Conservation (phyloP, 2,113 vertebrate genomes). For the Ploceus nigricollis region DNA sequence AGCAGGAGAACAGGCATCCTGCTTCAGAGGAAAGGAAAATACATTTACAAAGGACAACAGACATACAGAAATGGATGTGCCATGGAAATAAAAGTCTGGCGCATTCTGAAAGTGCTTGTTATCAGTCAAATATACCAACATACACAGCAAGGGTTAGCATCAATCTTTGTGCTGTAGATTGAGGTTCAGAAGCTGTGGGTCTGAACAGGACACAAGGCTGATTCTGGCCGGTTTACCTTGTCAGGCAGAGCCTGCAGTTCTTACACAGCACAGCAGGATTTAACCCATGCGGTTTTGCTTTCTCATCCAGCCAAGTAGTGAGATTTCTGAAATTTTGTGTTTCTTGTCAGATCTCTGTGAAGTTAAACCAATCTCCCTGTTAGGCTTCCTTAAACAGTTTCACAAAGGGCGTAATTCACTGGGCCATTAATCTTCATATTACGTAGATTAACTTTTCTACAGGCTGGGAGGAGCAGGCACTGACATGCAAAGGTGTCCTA, state of each 20-base stretch:
- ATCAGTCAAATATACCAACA: background rate
- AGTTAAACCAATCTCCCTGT: background rate
- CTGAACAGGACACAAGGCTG: background rate
- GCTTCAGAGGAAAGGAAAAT: background rate
- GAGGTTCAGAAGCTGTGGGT: background rate
- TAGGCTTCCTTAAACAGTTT: background rate
- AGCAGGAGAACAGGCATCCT: background rate
- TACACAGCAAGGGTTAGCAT: background rate
- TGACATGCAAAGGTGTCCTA: background rate
- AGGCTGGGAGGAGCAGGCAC: background rate
- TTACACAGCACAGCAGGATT: background rate
- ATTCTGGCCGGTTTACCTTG: background rate
- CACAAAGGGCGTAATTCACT: background rate
- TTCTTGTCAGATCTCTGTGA: background rate
- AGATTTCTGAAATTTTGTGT: background rate
- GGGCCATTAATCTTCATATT: background rate
- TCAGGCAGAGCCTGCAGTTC: background rate
- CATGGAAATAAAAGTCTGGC: background rate
- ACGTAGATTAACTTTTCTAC: background rate
- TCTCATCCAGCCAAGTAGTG: background rate
- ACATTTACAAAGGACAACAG: background rate
- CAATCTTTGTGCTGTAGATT: rapidly evolving
- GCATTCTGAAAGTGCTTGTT: background rate
- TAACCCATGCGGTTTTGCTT: background rate
- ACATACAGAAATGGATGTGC: background rate